Percentiles rank a stretch among this genome's conserved stretches.
These are phyloP conservation scores for Chlorospingus flavigularis DNA, from an alignment of 2,797 vertebrate genomes.

Conservation along the genomic window DNA sequence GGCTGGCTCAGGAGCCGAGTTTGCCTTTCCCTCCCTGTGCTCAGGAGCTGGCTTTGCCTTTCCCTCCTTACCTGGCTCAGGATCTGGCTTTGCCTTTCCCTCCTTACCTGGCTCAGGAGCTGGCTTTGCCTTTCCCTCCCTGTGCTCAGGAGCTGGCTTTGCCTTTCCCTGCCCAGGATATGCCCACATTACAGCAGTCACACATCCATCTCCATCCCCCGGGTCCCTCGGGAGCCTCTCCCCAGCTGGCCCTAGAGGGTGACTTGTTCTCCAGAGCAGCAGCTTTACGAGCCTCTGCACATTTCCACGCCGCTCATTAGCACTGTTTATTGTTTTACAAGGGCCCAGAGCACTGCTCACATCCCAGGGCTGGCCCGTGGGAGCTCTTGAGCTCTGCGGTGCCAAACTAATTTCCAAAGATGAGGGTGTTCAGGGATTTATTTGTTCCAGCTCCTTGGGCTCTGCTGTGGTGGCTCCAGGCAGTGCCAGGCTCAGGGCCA, in stretches of 20 bases:
- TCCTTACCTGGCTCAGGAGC: no score
- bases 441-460: background rate
- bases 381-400: background rate
- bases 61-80: no score
- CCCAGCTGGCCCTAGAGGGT: background rate
- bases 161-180: no score
- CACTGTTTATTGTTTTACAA: background rate
- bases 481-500: background rate
- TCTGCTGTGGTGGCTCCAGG: background rate
- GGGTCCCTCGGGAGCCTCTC: accelerated
- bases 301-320: background rate
- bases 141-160: no score
- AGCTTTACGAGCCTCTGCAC: background rate
- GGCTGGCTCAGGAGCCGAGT: background rate
- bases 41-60: no score
- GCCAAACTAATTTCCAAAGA: background rate
- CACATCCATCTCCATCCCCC: background rate
- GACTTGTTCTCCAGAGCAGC: background rate
- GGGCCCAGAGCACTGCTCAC: background rate
- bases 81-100: no score
- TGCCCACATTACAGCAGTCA: no score
- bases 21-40: background rate
- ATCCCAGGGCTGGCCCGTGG: background rate
- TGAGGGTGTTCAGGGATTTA: background rate
- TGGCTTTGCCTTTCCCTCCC: no score